Evolutionary conservation across 2,888 invertebrate species (phyloP).

Genomic region (Caenorhabditis sp.): DNA sequence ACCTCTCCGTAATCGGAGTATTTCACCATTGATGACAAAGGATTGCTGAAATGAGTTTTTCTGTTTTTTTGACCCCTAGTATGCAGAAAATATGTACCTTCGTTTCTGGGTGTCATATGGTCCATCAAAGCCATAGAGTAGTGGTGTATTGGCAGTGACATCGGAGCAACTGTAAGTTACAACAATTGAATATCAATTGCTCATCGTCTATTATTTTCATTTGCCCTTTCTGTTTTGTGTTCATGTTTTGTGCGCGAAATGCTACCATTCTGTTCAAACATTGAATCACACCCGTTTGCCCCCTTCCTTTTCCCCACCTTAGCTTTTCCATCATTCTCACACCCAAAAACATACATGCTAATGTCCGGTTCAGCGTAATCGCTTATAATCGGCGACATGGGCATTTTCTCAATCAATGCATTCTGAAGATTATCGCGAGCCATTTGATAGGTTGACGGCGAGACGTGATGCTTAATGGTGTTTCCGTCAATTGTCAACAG

Average conservation of each 20-base stretch:
- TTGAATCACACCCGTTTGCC: slow-evolving; percentile 29
- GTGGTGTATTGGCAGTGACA: slow-evolving; percentile 62
- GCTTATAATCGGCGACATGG: slow-evolving; percentile 66
- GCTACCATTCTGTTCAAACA: slow-evolving; percentile 29
- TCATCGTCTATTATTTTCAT: slow-evolving; percentile 29
- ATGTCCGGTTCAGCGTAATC: slow-evolving; percentile 80
- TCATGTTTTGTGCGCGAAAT: slow-evolving; percentile 52
- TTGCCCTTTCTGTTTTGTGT: slow-evolving; percentile 37
- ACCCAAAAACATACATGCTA: slow-evolving; percentile 54
- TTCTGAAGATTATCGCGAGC: slow-evolving; percentile 74
- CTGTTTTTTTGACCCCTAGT: no score
- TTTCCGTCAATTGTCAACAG: slow-evolving; percentile 69
- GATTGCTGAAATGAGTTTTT: slow-evolving; percentile 70
- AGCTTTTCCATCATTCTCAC: neutral
- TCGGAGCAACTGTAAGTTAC: slow-evolving; percentile 62
- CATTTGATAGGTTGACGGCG: slow-evolving; percentile 75
- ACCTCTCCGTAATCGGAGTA: slow-evolving; percentile 75
- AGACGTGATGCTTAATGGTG: slow-evolving; percentile 70
- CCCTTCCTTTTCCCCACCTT: slow-evolving; percentile 16
- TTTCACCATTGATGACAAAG: slow-evolving; percentile 68
- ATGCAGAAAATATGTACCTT: slow-evolving; percentile 36
- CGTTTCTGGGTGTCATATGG: slow-evolving; percentile 59
- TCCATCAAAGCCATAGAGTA: slow-evolving; percentile 61
- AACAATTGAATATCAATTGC: slow-evolving; percentile 54
- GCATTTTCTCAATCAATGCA: slow-evolving; percentile 71